phyloP scores from a whole-genome alignment of 2,797 vertebrate genomes.

The Microctenopoma stevenorrisi region DNA sequence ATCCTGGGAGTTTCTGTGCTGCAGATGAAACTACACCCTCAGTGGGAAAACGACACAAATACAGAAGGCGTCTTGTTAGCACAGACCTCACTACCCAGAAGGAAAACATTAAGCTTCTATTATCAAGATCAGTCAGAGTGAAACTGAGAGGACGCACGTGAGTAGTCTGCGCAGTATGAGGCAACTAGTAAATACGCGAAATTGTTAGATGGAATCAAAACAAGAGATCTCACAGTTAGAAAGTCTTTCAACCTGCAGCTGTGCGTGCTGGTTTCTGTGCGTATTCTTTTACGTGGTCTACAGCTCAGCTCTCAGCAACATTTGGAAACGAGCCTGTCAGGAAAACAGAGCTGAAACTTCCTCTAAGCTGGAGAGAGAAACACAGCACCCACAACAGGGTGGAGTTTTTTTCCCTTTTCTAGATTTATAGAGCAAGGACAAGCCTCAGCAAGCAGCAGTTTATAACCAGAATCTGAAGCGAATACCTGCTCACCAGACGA shows the following conservation, averaged over 20 bases:
- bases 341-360: too few species aligned
- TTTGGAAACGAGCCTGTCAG: too few species aligned
- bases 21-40: background rate
- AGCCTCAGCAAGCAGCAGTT: background rate
- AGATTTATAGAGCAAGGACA: too few species aligned
- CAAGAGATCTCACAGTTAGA: background rate
- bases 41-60: conserved; percentile 1
- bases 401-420: too few species aligned
- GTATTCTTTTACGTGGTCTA: too few species aligned
- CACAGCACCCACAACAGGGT: too few species aligned
- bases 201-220: background rate
- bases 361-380: too few species aligned
- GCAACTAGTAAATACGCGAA: background rate
- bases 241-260: background rate
- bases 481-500: too few species aligned
- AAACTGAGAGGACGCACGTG: background rate
- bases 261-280: too few species aligned
- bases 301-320: too few species aligned
- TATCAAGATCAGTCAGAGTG: conserved; percentile 18
- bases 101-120: conserved; percentile 24
- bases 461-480: too few species aligned
- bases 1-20: too few species aligned
- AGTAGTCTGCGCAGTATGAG: background rate
- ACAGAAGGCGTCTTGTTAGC: conserved; percentile 5
- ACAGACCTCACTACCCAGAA: background rate